Conservation (phyloP, 2,797 vertebrate species). For the Erethizon dorsatum region DNA sequence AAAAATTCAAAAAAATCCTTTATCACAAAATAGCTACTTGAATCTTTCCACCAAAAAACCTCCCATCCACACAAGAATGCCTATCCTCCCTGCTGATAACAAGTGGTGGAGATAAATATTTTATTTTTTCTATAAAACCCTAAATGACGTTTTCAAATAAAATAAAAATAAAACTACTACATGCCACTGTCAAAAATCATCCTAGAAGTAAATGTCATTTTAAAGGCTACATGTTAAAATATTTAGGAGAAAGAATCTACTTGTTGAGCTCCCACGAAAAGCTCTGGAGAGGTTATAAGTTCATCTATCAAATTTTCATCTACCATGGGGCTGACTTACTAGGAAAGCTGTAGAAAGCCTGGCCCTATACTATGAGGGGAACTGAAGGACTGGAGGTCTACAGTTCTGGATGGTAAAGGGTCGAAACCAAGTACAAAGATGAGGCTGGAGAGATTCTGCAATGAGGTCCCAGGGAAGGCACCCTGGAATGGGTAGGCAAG, state of each 20-base stretch:
- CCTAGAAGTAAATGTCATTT: constrained; percentile 79
- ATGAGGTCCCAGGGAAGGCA: constrained; percentile 58
- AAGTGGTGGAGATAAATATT: constrained; percentile 83
- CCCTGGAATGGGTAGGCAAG: neutral
- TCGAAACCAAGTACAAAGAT: constrained; percentile 80
- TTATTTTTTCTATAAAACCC: constrained; percentile 73
- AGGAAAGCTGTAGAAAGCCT: constrained; percentile 70
- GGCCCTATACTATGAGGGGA: constrained; percentile 70
- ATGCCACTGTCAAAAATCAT: constrained; percentile 71
- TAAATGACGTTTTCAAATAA: constrained; percentile 85
- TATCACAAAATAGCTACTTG: constrained; percentile 87
- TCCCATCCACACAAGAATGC: constrained; percentile 75
- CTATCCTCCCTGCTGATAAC: constrained; percentile 75
- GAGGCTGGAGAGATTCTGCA: constrained; percentile 57
- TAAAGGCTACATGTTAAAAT: constrained; percentile 80
- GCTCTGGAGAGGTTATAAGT: constrained; percentile 77
- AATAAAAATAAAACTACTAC: constrained; percentile 74
- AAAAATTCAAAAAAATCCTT: constrained; percentile 85
- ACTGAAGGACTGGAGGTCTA: constrained; percentile 66
- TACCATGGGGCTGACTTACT: constrained; percentile 73
- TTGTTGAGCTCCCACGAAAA: constrained; percentile 81
- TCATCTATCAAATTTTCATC: constrained; percentile 85
- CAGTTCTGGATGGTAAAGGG: constrained; percentile 58
- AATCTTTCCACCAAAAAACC: constrained; percentile 83
- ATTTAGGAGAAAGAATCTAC: constrained; percentile 81